phyloP scores from a whole-genome alignment of 2,888 invertebrate genomes.

The Ligdia adustata region DNA sequence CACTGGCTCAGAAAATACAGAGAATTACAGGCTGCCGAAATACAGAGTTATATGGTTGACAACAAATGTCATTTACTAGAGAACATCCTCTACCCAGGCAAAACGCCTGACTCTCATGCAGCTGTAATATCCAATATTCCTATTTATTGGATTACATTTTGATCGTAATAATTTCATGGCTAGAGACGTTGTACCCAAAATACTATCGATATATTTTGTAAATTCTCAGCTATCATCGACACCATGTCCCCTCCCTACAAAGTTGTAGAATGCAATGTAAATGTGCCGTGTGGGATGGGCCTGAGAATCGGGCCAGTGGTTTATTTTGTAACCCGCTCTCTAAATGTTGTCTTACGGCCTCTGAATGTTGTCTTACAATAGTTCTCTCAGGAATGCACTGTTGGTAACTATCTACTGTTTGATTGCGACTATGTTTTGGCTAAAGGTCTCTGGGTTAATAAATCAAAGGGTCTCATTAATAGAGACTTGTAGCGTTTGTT shows the following conservation, averaged over 20 bases:
- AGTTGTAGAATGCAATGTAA: conserved; percentile 46
- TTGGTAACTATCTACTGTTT: not conserved
- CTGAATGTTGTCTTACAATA: conserved; percentile 22
- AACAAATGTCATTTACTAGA: too few species aligned
- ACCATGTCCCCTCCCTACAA: conserved; percentile 13
- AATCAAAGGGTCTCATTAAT: conserved; percentile 1
- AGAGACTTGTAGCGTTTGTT: not conserved
- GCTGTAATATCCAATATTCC: too few species aligned
- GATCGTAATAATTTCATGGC: too few species aligned
- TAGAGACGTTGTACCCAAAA: too few species aligned
- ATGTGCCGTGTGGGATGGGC: conserved; percentile 52
- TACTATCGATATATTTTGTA: conserved; percentile 2
- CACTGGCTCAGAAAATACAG: too few species aligned
- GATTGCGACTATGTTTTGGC: not conserved
- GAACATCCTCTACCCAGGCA: too few species aligned
- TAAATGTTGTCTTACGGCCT: conserved; percentile 5
- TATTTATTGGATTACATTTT: too few species aligned
- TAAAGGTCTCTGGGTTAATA: not conserved
- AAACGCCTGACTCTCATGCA: too few species aligned
- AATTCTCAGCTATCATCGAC: too few species aligned
- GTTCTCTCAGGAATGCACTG: conserved; percentile 17
- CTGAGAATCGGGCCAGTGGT: conserved; percentile 50
- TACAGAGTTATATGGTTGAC: too few species aligned
- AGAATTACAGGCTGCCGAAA: too few species aligned
- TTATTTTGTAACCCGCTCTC: conserved; percentile 29